phyloP scores from a whole-genome alignment of 2,888 invertebrate genomes.

The Zaprionus bogoriensis region DNA sequence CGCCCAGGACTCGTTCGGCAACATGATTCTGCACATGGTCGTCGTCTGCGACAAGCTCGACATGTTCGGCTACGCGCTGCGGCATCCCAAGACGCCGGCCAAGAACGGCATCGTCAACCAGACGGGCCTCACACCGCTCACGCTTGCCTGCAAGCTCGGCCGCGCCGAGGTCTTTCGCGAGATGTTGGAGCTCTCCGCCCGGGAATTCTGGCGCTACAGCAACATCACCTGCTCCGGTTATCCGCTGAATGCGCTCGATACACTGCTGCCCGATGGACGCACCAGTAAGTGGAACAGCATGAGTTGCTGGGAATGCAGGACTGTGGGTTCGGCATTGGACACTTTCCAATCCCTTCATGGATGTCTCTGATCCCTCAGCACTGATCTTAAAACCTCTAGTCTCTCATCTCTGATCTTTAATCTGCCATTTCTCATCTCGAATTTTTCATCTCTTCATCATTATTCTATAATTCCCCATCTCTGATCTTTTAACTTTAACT shows the following conservation, averaged over 20 bases:
- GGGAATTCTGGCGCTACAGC: constrained; percentile 99
- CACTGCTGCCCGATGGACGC: constrained; percentile 95
- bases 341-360: no score
- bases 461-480: no score
- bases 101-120: constrained; percentile 95
- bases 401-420: no score
- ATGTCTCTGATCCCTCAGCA: no score
- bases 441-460: no score
- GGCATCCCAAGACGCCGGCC: constrained; percentile 96
- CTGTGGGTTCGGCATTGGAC: background rate
- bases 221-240: constrained; percentile 99
- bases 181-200: constrained; percentile 97
- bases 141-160: constrained; percentile 97
- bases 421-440: no score
- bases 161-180: constrained; percentile 98
- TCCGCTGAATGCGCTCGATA: constrained; percentile 97
- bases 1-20: constrained; percentile 97
- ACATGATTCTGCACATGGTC: constrained; percentile 99
- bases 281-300: constrained; percentile 88
- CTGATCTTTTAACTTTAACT: no score
- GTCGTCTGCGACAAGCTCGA: constrained; percentile 98
- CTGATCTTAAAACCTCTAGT: no score
- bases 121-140: constrained; percentile 96
- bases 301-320: background rate
- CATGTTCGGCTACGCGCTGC: constrained; percentile 98